A percentile compares a stretch with the other conserved stretches of the same genome.
Evolutionary conservation across 2,113 vertebrate genomes (phyloP).

Genomic region (Crotophaga sulcirostris): DNA sequence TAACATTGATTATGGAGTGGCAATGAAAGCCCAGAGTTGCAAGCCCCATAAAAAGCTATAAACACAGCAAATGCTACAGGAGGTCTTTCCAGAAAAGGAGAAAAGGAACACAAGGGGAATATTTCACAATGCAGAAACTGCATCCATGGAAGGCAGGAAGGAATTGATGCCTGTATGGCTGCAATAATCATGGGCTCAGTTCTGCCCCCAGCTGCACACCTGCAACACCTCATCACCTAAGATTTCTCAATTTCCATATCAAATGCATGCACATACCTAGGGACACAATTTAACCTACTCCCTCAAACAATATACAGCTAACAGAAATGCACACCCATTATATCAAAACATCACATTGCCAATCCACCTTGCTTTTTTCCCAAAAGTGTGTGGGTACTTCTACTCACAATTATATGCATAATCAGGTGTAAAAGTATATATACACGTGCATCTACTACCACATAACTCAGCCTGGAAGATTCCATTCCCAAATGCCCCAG

Average conservation of each 20-base stretch:
- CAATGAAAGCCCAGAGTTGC: background rate
- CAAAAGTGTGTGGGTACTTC: background rate
- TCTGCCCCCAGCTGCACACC: background rate
- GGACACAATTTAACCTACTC: background rate
- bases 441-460: background rate
- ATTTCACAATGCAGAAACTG: background rate
- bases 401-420: background rate
- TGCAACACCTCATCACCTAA: background rate
- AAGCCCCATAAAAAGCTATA: background rate
- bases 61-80: background rate
- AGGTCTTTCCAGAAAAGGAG: background rate
- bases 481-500: background rate
- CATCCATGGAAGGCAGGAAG: background rate
- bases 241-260: background rate
- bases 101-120: background rate
- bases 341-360: background rate
- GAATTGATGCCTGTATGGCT: background rate
- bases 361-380: no score
- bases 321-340: background rate
- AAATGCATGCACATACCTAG: accelerated
- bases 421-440: background rate
- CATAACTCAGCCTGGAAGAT: background rate
- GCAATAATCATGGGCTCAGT: background rate
- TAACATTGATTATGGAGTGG: background rate
- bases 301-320: background rate